Percentiles rank a stretch among this genome's conserved stretches.
phyloP scores from a whole-genome alignment of 2,888 invertebrate species.

The Netelia virgata region DNA sequence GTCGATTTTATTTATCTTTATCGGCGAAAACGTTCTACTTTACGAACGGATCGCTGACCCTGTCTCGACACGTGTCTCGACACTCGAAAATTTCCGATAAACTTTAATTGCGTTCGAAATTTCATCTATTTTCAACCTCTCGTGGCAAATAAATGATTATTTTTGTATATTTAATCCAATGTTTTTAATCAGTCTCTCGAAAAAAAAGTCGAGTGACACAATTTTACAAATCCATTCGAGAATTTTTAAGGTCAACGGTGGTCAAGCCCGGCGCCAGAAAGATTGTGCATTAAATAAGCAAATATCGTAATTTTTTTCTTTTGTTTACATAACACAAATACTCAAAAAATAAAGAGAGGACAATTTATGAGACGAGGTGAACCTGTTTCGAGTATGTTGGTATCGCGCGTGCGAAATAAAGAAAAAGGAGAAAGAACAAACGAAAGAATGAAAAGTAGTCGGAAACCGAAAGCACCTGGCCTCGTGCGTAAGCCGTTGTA shows the following conservation, averaged over 20 bases:
- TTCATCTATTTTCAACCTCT: no score
- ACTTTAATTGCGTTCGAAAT: no score
- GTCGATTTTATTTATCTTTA: no score
- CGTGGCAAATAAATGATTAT: no score
- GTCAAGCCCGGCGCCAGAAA: neutral
- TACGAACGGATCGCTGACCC: no score
- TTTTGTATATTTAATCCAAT: no score
- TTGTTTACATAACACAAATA: neutral
- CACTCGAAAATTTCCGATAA: no score
- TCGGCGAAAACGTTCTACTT: no score
- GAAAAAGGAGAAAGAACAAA: constrained; percentile 2
- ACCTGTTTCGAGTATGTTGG: neutral
- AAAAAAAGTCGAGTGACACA: no score
- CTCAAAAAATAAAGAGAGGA: neutral
- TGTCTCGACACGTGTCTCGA: no score
- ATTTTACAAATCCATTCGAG: neutral
- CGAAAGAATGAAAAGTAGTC: neutral
- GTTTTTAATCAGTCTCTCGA: no score
- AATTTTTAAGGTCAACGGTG: neutral
- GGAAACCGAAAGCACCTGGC: neutral
- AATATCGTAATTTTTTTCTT: neutral
- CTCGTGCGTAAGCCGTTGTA: neutral
- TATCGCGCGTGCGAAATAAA: neutral
- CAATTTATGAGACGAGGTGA: constrained; percentile 1
- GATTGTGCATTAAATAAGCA: neutral